phyloP scores from a whole-genome alignment of 2,113 vertebrate species.

The Engystomops pustulosus region DNA sequence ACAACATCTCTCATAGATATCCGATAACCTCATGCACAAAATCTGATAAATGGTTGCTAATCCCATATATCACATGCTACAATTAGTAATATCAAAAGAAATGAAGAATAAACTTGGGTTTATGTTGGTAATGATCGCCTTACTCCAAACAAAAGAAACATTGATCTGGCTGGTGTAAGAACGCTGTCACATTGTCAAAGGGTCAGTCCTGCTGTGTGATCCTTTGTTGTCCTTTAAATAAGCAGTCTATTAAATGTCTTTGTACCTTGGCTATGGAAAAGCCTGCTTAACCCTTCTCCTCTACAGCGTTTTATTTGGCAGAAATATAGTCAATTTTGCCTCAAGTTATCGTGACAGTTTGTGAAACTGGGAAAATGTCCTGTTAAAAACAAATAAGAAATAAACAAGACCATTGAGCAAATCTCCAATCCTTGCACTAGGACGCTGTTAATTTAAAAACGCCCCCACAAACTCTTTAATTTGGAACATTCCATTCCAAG shows the following conservation, averaged over 20 bases:
- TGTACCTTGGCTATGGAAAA: background rate
- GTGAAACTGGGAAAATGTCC: background rate
- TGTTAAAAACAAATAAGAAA: background rate
- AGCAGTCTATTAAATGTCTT: conserved; percentile 5
- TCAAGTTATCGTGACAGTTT: background rate
- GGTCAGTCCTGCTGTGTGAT: background rate
- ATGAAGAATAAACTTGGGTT: background rate
- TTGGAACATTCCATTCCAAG: conserved; percentile 1
- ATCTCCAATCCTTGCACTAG: background rate
- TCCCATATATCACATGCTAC: background rate
- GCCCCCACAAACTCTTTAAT: background rate
- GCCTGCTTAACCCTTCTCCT: background rate
- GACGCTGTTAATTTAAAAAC: background rate
- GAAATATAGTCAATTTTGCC: background rate
- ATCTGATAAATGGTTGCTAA: background rate
- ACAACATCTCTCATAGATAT: no score
- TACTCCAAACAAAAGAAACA: background rate
- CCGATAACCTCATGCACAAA: no score
- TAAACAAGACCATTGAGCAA: background rate
- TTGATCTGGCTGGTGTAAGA: conserved; percentile 19
- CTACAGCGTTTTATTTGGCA: background rate
- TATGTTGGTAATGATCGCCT: background rate
- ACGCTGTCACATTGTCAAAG: conserved; percentile 20
- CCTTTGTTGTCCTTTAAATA: conserved; percentile 26
- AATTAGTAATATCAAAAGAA: background rate